These are phyloP conservation scores for Pelecanus crispus DNA, from an alignment of 2,113 vertebrate species.

Conservation along the genomic window DNA sequence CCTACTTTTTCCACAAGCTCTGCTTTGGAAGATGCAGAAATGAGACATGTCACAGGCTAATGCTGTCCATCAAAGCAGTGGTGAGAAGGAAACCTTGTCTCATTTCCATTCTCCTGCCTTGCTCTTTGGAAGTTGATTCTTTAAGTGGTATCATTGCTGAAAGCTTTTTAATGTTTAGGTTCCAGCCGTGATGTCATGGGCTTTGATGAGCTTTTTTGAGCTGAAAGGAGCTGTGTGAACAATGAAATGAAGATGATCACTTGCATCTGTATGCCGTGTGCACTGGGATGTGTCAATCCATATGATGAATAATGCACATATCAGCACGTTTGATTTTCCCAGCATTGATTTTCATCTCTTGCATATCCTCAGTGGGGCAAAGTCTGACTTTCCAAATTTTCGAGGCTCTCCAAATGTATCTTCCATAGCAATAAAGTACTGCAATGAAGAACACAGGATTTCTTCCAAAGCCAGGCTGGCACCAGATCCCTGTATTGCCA, in stretches of 20 bases:
- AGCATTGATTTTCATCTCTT: not conserved
- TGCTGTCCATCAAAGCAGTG: not conserved
- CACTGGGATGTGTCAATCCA: not conserved
- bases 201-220: not conserved
- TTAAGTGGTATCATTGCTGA: not conserved
- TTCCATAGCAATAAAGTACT: not conserved
- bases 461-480: not conserved
- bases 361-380: fast-evolving
- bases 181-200: not conserved
- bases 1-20: not conserved
- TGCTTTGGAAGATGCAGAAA: not conserved
- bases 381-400: not conserved
- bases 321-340: not conserved
- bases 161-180: not conserved
- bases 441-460: not conserved
- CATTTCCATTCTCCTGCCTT: not conserved
- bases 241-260: not conserved
- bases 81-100: not conserved
- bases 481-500: not conserved
- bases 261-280: not conserved
- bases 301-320: not conserved
- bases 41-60: fast-evolving
- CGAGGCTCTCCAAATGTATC: not conserved
- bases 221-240: not conserved
- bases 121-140: not conserved